These are phyloP conservation scores for Synergus umbraculus DNA, from an alignment of 2,888 invertebrate species.

Conservation along the genomic window DNA sequence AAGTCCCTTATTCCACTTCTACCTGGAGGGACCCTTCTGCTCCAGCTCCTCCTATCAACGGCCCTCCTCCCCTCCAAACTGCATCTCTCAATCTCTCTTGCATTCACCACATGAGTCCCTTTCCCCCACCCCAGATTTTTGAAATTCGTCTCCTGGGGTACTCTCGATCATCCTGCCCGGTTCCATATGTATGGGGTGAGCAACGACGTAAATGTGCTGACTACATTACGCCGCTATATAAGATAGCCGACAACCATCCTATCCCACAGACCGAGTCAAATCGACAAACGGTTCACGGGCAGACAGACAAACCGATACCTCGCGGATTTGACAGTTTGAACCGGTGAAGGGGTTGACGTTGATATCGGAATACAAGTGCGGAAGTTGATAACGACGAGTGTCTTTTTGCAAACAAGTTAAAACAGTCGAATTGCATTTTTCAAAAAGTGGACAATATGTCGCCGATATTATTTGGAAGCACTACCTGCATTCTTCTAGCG, in stretches of 20 bases:
- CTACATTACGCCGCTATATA: constrained; percentile 76
- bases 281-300: constrained; percentile 65
- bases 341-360: constrained; percentile 10
- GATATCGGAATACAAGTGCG: constrained; percentile 20
- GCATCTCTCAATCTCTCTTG: constrained; percentile 15
- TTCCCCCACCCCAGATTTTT: constrained; percentile 52
- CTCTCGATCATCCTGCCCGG: constrained; percentile 55
- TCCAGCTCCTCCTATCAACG: not conserved
- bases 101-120: not conserved
- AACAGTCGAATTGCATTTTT: not conserved
- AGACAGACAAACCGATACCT: constrained; percentile 33
- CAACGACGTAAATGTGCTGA: constrained; percentile 74
- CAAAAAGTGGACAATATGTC: constrained; percentile 45
- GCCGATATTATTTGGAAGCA: constrained; percentile 63
- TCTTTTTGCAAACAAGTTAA: not conserved
- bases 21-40: not conserved
- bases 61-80: not conserved
- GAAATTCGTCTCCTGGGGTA: constrained; percentile 63
- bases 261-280: constrained; percentile 74
- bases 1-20: not conserved
- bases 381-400: constrained; percentile 16
- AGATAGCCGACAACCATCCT: constrained; percentile 72
- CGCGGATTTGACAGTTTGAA: constrained; percentile 17
- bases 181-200: constrained; percentile 74
- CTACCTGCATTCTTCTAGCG: constrained; percentile 67